Base-by-base conservation (phyloP, 2,797 vertebrate genomes). In the Microctenopoma steveboyesi region DNA sequence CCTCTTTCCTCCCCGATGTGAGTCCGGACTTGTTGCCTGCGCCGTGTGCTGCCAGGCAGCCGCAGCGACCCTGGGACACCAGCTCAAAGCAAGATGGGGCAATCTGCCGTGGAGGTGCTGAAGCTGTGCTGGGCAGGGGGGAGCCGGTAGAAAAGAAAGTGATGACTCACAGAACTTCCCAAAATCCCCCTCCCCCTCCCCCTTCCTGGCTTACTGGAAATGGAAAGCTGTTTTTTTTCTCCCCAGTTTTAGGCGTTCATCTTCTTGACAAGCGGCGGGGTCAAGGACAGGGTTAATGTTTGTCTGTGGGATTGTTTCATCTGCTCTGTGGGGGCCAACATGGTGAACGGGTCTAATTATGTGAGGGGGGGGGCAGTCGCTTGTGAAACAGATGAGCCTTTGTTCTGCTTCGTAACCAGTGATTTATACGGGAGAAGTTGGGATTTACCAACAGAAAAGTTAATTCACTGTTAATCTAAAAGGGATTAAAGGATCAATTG, bases 101-200 rank as follows among this genome's bases (percentile, higher is more conserved):
- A 71, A 69, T 87, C 78, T 76, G 72, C 76, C 64, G 59, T 76
- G 78, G 79, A 87, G 86, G 80, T 89, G 86, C 83, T 86, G 47
- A 77, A 66, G 65, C 81, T 73, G 52, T 13, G 1, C 11, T 12
- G 27, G 54, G 55, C 13, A 64, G 55, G 35, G 13, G 72, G 79
- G 82, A 69, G 64, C 49, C 54, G 58, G 72, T 69, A 86, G 80
- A 90, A 89, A 91, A 93, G 90, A 92, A 94, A 93, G 90, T 94
- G 92, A 93, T 95, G 93, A 94, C 81, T 95, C 94, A 95, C 90
- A 1, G 84, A 90, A 91, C 82, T 95, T 94, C 94, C 93, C 93
- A 95, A 94, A 94, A 93, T 85, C 77, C 89, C 90, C 90, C 83
- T 71, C 84, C 22, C 22, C 87, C 79, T 83, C 86, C 83, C 76